Evolutionary conservation across 2,113 vertebrate genomes (phyloP), one percentile per base, ranked within the genome.

Genomic region (Gulo gulo): DNA sequence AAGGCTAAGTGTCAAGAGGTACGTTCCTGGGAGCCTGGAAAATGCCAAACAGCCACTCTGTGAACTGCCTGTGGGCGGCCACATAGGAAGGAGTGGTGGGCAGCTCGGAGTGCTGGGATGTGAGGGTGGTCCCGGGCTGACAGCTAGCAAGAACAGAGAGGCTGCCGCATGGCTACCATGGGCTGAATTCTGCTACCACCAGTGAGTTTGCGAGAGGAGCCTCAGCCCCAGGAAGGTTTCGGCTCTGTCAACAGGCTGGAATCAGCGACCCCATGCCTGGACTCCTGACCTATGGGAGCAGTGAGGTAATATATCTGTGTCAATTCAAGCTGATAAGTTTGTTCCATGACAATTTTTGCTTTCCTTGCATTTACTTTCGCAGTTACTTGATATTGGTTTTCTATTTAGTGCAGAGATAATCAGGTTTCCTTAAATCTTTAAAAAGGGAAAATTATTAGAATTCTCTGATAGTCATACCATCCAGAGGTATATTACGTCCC

Each of bases 211-310:
- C 55, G 74, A 84, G 78, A 63, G 82, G 39, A 59, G 11, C 50
- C 8, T 10, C 36, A 63, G 42, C 7, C 21, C 16, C 31, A 39
- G 0, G 0, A 24, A 81, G 79, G 65, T 9, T 9, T 13, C 11
- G 18, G 29, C 39, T 59, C 45, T 7, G 36, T 21, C 15, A 7
- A 10, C 6, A 31, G 50, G 50, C 50, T 52, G 50, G 45, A 1
- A 7, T 55, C 20, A 2, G 16, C n/a, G n/a, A 12, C 0, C 29
- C 29, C 3, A 0, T 6, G 29, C 8, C 31, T 21, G 67, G 61
- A 2, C 59, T 3, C 42, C 31, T 13, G 39, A 39, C 42, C 63
- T 7, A 0, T 1, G 55, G 18, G 2, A 39, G 45, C 61, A 8
- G 52, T 18, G 50, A 50, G 45, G 23, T 23, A 15, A 21, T 18